Base-by-base conservation (phyloP, 2,113 vertebrate species). In the Plecturocebus donacophilus region DNA sequence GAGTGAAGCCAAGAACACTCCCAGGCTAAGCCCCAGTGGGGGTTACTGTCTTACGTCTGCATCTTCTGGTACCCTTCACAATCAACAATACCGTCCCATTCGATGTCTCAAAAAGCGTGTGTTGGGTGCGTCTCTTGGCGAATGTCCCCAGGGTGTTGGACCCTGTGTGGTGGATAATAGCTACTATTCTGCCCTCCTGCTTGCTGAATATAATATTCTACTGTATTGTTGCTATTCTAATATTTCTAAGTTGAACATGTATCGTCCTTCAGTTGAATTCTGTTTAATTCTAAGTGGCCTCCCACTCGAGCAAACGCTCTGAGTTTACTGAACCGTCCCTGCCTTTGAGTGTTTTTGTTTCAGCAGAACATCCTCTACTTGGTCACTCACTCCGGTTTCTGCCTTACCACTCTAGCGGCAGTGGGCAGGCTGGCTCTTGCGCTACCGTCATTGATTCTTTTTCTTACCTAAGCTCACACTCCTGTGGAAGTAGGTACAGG, bases 381-480 rank as follows among this genome's bases (percentile, higher is more conserved):
- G 0, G 2, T 52, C 88, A 47, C 66, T 94, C 66, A 54, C 7
- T 79, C 47, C 21, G 7, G 35, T 52, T 12, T 76, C 80, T 86
- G 86, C 47, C 47, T 42, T 19, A 2, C 8, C 25, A 2, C 5
- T 2, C 56, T 42, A 42, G 1, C 45, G 5, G 2, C 47, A 3
- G 8, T 8, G 56, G 20, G 25, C 32, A 8, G 40, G 17, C 8
- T 58, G 19, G 42, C 64, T 89, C 90, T 21, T 10, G 61, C 20
- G 58, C 58, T 35, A 1, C 52, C 47, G 52, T 64, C 45, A 10
- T 1, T 25, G 45, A 58, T n/a, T 38, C n/a, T n/a, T 42, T 77
- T 61, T 77, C 76, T 54, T 23, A 52, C 61, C 70, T 64, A 42
- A 66, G 58, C 64, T 45, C 19, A 56, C 8, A 14, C 21, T 81